Conservation (phyloP, 2,888 invertebrate species). For the Spodoptera picta region DNA sequence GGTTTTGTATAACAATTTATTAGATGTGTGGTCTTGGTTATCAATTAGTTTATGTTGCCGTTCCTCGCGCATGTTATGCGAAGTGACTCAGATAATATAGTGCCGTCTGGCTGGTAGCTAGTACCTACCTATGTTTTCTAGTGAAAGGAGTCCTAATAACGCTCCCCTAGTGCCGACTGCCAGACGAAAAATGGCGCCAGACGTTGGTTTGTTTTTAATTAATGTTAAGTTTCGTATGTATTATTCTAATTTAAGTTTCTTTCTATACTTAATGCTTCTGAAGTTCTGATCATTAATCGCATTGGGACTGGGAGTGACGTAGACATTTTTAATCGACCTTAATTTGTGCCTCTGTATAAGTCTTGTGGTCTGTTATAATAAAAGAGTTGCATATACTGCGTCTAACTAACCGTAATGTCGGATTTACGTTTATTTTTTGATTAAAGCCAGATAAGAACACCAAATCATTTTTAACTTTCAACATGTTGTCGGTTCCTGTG, state of each 20-base stretch:
- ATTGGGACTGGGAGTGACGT: no score
- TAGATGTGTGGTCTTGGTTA: slow-evolving; percentile 15
- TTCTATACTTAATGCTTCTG: no score
- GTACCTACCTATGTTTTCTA: not conserved
- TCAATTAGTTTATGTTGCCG: slow-evolving; percentile 14
- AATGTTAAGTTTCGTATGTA: slow-evolving; percentile 7
- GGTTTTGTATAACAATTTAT: slow-evolving; percentile 31
- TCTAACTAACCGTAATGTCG: slow-evolving; percentile 1
- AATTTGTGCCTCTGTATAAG: no score
- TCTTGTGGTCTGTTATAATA: no score
- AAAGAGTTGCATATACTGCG: not conserved
- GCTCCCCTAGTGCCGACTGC: slow-evolving; percentile 14
- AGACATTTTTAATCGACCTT: no score
- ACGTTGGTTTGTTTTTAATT: slow-evolving; percentile 43
- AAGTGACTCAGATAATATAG: slow-evolving; percentile 14
- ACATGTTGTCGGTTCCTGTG: slow-evolving; percentile 43
- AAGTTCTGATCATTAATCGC: no score
- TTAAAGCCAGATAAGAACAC: slow-evolving; percentile 21
- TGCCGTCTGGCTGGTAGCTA: slow-evolving; percentile 5
- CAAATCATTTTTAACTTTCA: slow-evolving; percentile 40
- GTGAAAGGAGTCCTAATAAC: slow-evolving; percentile 28
- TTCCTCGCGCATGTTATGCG: slow-evolving; percentile 3
- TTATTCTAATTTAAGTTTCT: not conserved
- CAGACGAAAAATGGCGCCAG: slow-evolving; percentile 40
- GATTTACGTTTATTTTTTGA: slow-evolving; percentile 26